Percentiles rank a stretch among this genome's conserved stretches.
phyloP scores from a whole-genome alignment of 2,113 vertebrate species.

The Campylorhamphus procurvoides region DNA sequence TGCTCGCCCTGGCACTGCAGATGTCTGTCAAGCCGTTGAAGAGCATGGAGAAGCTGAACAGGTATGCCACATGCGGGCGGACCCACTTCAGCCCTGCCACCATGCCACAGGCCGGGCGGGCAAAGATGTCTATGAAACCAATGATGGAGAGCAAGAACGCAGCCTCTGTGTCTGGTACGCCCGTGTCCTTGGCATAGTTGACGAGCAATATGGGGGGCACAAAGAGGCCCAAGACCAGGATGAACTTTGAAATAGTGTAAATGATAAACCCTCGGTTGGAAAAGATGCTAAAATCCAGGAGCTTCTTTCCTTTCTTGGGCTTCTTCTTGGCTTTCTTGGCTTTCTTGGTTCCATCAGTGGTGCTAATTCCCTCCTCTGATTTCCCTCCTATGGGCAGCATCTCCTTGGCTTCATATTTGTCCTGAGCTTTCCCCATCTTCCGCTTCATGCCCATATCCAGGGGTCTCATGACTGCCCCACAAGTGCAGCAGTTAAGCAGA shows the following conservation, averaged over 20 bases:
- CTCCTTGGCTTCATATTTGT: slow-evolving; percentile 67
- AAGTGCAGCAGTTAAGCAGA: slow-evolving; percentile 81
- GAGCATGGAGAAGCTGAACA: slow-evolving; percentile 80
- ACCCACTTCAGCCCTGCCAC: slow-evolving; percentile 76
- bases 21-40: slow-evolving; percentile 82
- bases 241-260: slow-evolving; percentile 78
- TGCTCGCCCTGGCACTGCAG: slow-evolving; percentile 72
- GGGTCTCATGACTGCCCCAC: slow-evolving; percentile 81
- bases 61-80: slow-evolving; percentile 70
- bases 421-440: slow-evolving; percentile 17
- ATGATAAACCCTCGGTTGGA: slow-evolving; percentile 74
- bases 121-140: slow-evolving; percentile 82
- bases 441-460: slow-evolving; percentile 44
- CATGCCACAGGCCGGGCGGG: slow-evolving; percentile 78
- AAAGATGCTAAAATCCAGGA: slow-evolving; percentile 80
- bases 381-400: slow-evolving; percentile 59
- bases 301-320: slow-evolving; percentile 70
- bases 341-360: slow-evolving; percentile 56
- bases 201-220: slow-evolving; percentile 81
- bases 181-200: slow-evolving; percentile 81
- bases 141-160: slow-evolving; percentile 81
- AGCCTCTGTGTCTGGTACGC: slow-evolving; percentile 77
- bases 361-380: slow-evolving; percentile 27
- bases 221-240: slow-evolving; percentile 81
- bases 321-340: slow-evolving; percentile 59